Percentiles rank a stretch among this genome's conserved stretches.
Conservation (phyloP, 2,888 invertebrate genomes). For the Allophyes oxyacanthae region DNA sequence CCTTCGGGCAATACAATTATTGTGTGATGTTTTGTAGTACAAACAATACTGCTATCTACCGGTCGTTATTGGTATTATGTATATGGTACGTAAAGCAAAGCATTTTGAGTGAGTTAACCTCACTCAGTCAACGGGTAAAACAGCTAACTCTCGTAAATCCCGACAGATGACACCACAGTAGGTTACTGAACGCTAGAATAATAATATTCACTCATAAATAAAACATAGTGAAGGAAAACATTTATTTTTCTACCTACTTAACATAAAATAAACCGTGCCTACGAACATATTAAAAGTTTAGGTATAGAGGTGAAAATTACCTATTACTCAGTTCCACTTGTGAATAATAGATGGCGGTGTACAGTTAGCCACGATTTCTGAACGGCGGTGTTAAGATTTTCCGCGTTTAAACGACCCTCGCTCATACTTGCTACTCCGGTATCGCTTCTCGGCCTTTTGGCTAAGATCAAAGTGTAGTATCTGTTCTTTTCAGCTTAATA, state of each 20-base stretch:
- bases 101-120: too few relatives aligned
- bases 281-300: not conserved
- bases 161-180: slow-evolving; percentile 7
- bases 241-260: too few relatives aligned
- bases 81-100: not conserved
- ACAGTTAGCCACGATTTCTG: slow-evolving; percentile 3
- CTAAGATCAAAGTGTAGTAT: slow-evolving; percentile 11
- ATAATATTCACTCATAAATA: too few relatives aligned
- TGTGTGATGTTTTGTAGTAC: not conserved
- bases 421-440: not conserved
- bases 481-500: slow-evolving; percentile 8
- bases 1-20: too few relatives aligned
- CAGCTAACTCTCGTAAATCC: not conserved
- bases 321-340: not conserved
- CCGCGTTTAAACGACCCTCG: not conserved
- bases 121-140: not conserved
- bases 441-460: slow-evolving; percentile 16
- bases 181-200: too few relatives aligned
- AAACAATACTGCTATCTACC: not conserved
- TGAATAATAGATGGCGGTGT: slow-evolving; percentile 4
- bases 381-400: slow-evolving; percentile 17
- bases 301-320: not conserved
- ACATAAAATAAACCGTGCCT: too few relatives aligned
- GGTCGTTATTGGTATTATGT: not conserved
- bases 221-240: too few relatives aligned